Evolutionary conservation across 2,888 invertebrate species (phyloP), one percentile per base, ranked within the genome.

Genomic region (Tachystola acroxantha): DNA sequence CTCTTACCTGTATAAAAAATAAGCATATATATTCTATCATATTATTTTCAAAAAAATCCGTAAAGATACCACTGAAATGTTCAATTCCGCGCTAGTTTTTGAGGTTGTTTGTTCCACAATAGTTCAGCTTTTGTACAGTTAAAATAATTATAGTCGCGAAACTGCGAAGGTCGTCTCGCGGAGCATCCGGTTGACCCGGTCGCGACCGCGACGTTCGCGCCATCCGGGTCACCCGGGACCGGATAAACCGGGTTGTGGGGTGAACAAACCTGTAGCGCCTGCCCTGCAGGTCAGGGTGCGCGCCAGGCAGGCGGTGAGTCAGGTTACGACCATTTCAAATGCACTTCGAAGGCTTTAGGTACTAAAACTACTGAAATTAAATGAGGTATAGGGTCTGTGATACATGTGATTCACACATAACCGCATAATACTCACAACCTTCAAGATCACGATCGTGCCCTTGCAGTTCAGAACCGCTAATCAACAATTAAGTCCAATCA

Each of bases 181-280:
- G 62, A 60, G 68, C 60, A 69, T 65, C 68, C 64, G 55, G 66
- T 57, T 81, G 80, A 84, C 85, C 82, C 76, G 82, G 85, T 79
- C 82, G 73, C 71, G 76, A 64, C 64, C 72, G 80, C 68, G 82
- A 84, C 65, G 78, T 78, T 77, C 69, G 85, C 54, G 85, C 84
- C 72, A 84, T 86, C 82, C 84, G 77, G 85, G 85, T 84, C 85
- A 84, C 68, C 67, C 50, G 57, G 46, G 24, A 51, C 54, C 47
- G 47, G 53, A 41, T 48, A 16, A 16, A 16, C 49, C 42, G 37
- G 35, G 39, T 39, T 32, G 32, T 7, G 14, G n/a, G 29, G 13
- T 29, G 29, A 6, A 6, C n/a, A 6, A 4, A 27, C 27, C 27
- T 27, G 11, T 27, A 7, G 10, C 10, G 29, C 29, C 13, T 27